A percentile compares a stretch with the other conserved stretches of the same genome.
phyloP scores from a whole-genome alignment of 2,797 vertebrate species.

The Acipenser oxyrinchus region DNA sequence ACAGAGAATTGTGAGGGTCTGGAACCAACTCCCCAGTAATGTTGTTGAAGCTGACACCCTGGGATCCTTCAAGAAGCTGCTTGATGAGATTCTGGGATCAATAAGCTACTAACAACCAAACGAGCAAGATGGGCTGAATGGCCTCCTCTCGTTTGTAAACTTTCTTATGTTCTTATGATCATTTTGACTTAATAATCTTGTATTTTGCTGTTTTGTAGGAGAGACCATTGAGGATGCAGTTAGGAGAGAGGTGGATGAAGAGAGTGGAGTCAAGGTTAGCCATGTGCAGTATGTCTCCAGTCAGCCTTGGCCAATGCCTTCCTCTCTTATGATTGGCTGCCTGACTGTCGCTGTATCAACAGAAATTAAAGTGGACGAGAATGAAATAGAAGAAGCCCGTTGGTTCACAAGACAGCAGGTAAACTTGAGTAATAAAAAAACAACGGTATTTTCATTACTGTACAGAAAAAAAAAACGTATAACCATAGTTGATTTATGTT shows the following conservation, averaged over 20 bases:
- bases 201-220: constrained; percentile 43
- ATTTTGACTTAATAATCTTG: not conserved
- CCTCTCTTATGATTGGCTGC: constrained; percentile 90
- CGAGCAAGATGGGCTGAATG: too few species aligned
- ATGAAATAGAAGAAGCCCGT: constrained; percentile 85
- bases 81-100: too few species aligned
- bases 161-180: not conserved
- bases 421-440: constrained; percentile 34
- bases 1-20: too few species aligned
- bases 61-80: too few species aligned
- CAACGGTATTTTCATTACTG: not conserved
- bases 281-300: constrained; percentile 78
- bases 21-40: too few species aligned
- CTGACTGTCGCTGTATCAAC: constrained; percentile 75
- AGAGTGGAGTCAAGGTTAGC: constrained; percentile 78
- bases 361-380: constrained; percentile 79
- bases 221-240: constrained; percentile 85
- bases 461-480: not conserved
- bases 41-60: too few species aligned
- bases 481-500: not conserved
- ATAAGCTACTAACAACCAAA: too few species aligned
- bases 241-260: constrained; percentile 84
- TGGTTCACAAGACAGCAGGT: constrained; percentile 91
- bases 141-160: too few species aligned
- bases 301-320: constrained; percentile 95